Evolutionary conservation across 2,888 invertebrate species (phyloP), one percentile per base, ranked within the genome.

Genomic region (Sylvicola fuscatus): DNA sequence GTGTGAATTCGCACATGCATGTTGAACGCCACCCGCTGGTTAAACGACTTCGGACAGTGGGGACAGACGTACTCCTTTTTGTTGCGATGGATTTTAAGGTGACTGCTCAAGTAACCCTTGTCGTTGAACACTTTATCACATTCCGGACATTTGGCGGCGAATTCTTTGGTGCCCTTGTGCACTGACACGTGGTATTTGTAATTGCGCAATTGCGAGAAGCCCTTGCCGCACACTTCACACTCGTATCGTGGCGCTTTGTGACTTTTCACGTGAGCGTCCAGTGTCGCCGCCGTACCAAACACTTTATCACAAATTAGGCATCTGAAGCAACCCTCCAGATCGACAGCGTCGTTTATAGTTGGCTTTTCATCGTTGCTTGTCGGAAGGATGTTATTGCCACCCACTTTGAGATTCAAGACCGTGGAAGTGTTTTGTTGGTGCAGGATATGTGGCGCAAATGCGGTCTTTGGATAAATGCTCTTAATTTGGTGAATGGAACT

Each of bases 121-220:
- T 83, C 83, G 52, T 83, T 83, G 56, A 83, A 83, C 44, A 72
- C 71, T 57, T 83, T 83, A 16, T 81, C 82, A 50, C 83, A 83
- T 51, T 74, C 74, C 5, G 71, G 70, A 46, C 75, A 76, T 41
- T 63, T 58, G 2, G 58, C 60, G 0, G 82, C 78, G 46, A 83
- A 84, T 58, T 82, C 82, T 44, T 74, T 70, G 15, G 82, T 82
- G 2, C 83, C 83, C 35, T 80, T 72, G 52, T 84, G 83, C 14
- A 82, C 72, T 1, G 81, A 81, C 52, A 70, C 58, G 52, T 84
- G 83, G 50, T 84, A 84, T 57, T 82, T 82, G 56, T 74, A 84
- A 58, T 84, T 84, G 30, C 83, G 66, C 36, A 83, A 60, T 52
- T 84, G 83, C 1, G 81, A 81, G 55, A 84, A 84, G 30, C 73